Percentiles rank a stretch among this genome's conserved stretches.
Conservation (phyloP, 2,113 vertebrate genomes). For the Paralichthys olivaceus region DNA sequence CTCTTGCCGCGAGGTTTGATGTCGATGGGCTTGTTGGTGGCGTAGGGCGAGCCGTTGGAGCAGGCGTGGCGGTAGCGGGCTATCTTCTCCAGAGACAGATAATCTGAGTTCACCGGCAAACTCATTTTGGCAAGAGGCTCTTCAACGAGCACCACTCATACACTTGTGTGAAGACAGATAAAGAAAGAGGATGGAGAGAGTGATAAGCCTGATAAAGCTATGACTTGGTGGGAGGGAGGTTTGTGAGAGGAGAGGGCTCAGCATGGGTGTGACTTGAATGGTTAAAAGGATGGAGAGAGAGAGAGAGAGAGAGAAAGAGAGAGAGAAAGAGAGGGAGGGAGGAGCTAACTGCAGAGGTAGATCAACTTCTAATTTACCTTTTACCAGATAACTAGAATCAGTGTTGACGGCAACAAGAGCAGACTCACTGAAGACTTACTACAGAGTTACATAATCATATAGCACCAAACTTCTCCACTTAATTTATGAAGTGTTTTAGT, state of each 20-base stretch:
- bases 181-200: slow-evolving; percentile 13
- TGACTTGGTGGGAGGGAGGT: background rate
- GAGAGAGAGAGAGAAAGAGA: slow-evolving; percentile 26
- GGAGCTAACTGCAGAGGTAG: slow-evolving; percentile 60
- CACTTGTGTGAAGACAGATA: slow-evolving; percentile 22
- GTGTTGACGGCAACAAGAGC: slow-evolving; percentile 1
- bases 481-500: background rate
- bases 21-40: slow-evolving; percentile 96
- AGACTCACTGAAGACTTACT: background rate
- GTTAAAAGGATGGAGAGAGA: slow-evolving; percentile 41
- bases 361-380: slow-evolving; percentile 47
- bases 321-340: slow-evolving; percentile 44
- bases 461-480: background rate
- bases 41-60: slow-evolving; percentile 89
- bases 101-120: slow-evolving; percentile 89
- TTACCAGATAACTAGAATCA: slow-evolving; percentile 27
- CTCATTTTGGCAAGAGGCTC: slow-evolving; percentile 83
- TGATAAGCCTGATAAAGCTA: slow-evolving; percentile 39
- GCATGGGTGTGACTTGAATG: slow-evolving; percentile 53
- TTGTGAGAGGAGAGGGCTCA: slow-evolving; percentile 28
- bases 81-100: slow-evolving; percentile 87
- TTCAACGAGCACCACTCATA: slow-evolving; percentile 1
- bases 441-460: background rate
- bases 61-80: slow-evolving; percentile 87
- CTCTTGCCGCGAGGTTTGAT: slow-evolving; percentile 90